A percentile compares a stretch with the other conserved stretches of the same genome.
Conservation (phyloP, 2,113 vertebrate genomes). For the Takifugu bimaculatus region DNA sequence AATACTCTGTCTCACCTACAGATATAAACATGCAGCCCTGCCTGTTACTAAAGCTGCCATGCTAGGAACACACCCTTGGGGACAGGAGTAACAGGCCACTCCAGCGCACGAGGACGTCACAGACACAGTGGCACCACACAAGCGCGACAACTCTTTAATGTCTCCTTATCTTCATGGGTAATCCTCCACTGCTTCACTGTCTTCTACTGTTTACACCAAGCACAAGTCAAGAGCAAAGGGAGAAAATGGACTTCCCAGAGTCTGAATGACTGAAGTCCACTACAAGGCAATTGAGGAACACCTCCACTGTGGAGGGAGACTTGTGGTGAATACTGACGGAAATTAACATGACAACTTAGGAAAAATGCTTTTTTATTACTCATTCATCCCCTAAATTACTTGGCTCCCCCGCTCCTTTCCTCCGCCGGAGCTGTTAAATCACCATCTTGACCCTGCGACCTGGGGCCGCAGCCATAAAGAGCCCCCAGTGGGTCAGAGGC, state of each 20-base stretch:
- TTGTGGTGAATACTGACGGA: constrained; percentile 47
- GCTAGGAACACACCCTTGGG: constrained; percentile 67
- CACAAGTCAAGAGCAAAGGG: constrained; percentile 52
- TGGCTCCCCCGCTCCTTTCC: constrained; percentile 64
- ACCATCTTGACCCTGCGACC: constrained; percentile 80
- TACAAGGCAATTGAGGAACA: constrained; percentile 55
- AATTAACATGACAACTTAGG: constrained; percentile 76
- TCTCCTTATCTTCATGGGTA: constrained; percentile 56
- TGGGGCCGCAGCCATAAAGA: constrained; percentile 74
- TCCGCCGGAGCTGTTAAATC: constrained; percentile 77
- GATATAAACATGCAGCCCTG: constrained; percentile 28
- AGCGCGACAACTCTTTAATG: constrained; percentile 50
- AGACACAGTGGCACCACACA: constrained; percentile 69
- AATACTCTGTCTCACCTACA: constrained; percentile 19
- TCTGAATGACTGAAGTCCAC: constrained; percentile 54
- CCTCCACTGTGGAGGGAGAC: constrained; percentile 46
- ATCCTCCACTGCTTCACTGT: constrained; percentile 23
- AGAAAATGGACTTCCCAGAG: constrained; percentile 56
- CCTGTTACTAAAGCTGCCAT: constrained; percentile 45
- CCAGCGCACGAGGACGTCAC: constrained; percentile 59
- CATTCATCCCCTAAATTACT: constrained; percentile 76
- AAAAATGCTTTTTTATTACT: constrained; percentile 80
- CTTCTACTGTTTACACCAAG: constrained; percentile 56
- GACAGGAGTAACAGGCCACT: constrained; percentile 79
- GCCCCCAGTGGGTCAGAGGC: constrained; percentile 74